Conservation (phyloP, 2,888 invertebrate species). For the Rutpela maculata region DNA sequence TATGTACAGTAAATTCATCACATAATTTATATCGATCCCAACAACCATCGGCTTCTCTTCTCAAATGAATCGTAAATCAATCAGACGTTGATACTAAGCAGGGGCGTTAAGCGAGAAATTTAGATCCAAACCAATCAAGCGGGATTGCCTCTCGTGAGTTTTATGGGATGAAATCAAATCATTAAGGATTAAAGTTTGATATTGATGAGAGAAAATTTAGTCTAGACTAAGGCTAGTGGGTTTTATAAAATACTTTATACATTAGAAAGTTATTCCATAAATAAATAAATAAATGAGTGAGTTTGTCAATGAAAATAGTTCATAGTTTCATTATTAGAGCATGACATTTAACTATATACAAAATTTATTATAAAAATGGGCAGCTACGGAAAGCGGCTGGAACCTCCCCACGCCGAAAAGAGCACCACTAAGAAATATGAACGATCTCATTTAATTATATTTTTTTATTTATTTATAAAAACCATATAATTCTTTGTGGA, state of each 20-base stretch:
- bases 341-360: too few relatives aligned
- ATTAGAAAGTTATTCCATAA: too few relatives aligned
- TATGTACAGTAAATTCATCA: neutral
- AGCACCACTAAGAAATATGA: too few relatives aligned
- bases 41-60: slow-evolving; percentile 31
- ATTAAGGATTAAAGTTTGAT: slow-evolving; percentile 5
- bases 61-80: slow-evolving; percentile 40
- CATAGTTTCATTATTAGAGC: too few relatives aligned
- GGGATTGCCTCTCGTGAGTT: slow-evolving; percentile 31
- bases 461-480: too few relatives aligned
- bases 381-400: too few relatives aligned
- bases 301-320: too few relatives aligned
- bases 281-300: too few relatives aligned
- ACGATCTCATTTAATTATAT: too few relatives aligned
- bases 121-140: slow-evolving; percentile 17
- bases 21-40: neutral
- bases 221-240: neutral
- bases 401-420: too few relatives aligned
- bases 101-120: slow-evolving; percentile 22
- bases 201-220: neutral
- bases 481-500: too few relatives aligned
- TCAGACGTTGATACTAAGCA: slow-evolving; percentile 27
- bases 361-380: too few relatives aligned
- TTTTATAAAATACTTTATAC: neutral
- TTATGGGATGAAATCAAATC: slow-evolving; percentile 21